Percentiles rank a stretch among this genome's conserved stretches.
phyloP scores from a whole-genome alignment of 1,140 invertebrate species.

The Temnothorax nylanderi region DNA sequence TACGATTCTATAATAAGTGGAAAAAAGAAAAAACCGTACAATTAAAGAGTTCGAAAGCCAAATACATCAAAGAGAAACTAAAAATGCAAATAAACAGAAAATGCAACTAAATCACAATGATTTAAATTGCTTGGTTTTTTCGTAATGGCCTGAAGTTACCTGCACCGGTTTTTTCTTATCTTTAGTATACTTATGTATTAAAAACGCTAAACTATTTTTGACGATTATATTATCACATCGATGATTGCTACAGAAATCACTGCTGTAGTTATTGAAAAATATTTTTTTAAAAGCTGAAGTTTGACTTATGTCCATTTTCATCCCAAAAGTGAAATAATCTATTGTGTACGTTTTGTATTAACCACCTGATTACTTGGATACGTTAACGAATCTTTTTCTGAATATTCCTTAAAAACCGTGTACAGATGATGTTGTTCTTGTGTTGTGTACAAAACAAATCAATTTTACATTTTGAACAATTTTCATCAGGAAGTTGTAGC shows the following conservation, averaged over 20 bases:
- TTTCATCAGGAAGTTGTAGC: background rate
- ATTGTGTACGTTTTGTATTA: background rate
- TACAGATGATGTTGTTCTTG: background rate
- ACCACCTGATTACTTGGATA: background rate
- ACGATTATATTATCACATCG: background rate
- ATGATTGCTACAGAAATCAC: background rate
- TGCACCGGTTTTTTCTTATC: background rate
- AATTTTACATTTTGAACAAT: background rate
- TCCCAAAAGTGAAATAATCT: background rate
- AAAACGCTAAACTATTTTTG: background rate
- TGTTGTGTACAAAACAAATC: background rate
- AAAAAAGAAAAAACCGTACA: too few species aligned
- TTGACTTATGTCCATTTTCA: background rate
- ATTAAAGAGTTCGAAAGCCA: too few species aligned
- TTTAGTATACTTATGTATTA: background rate
- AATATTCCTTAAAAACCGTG: background rate
- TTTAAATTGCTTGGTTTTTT: background rate
- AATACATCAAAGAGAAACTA: too few species aligned
- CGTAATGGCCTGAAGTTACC: background rate
- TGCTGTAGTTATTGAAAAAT: too few species aligned
- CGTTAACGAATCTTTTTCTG: background rate
- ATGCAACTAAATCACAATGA: background rate
- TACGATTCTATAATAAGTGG: too few species aligned
- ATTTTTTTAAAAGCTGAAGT: too few species aligned
- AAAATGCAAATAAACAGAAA: background rate